A percentile compares a stretch with the other conserved stretches of the same genome.
phyloP scores from a whole-genome alignment of 2,888 invertebrate species.

The Erynnis tages region DNA sequence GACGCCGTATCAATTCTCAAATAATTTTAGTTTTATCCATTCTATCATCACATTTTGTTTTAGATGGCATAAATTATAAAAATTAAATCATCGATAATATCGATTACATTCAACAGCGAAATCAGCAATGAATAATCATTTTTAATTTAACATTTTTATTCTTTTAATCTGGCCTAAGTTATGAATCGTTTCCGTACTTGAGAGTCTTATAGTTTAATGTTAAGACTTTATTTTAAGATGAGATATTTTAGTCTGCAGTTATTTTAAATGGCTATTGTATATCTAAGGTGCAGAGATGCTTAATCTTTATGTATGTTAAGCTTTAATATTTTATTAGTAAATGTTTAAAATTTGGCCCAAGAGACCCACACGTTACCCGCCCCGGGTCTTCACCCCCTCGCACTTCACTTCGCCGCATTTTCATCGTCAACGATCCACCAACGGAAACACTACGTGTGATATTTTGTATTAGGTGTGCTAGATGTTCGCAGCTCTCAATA shows the following conservation, averaged over 20 bases:
- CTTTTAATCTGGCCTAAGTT: conserved; percentile 74
- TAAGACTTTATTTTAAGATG: conserved; percentile 80
- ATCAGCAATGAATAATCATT: conserved; percentile 63
- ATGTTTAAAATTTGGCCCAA: conserved; percentile 76
- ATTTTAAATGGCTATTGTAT: conserved; percentile 81
- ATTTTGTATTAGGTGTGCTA: conserved; percentile 72
- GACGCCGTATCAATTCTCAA: conserved; percentile 51
- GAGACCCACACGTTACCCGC: conserved; percentile 45
- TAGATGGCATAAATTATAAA: conserved; percentile 42
- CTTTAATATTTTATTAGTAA: conserved; percentile 82
- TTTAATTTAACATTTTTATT: conserved; percentile 43
- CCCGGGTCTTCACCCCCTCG: conserved; percentile 34
- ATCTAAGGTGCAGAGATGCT: conserved; percentile 81
- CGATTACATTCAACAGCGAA: conserved; percentile 61
- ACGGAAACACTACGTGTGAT: conserved; percentile 68
- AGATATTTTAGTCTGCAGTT: conserved; percentile 81
- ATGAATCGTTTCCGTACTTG: conserved; percentile 62
- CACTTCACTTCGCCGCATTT: conserved; percentile 29
- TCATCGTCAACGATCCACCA: conserved; percentile 41
- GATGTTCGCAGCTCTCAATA: conserved; percentile 62
- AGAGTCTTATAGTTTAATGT: conserved; percentile 75
- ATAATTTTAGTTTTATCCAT: conserved; percentile 59
- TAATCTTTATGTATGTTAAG: conserved; percentile 82
- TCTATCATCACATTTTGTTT: conserved; percentile 52
- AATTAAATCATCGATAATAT: conserved; percentile 37